Conservation (phyloP, 2,888 invertebrate species). For the Lacanobia wlatinum region DNA sequence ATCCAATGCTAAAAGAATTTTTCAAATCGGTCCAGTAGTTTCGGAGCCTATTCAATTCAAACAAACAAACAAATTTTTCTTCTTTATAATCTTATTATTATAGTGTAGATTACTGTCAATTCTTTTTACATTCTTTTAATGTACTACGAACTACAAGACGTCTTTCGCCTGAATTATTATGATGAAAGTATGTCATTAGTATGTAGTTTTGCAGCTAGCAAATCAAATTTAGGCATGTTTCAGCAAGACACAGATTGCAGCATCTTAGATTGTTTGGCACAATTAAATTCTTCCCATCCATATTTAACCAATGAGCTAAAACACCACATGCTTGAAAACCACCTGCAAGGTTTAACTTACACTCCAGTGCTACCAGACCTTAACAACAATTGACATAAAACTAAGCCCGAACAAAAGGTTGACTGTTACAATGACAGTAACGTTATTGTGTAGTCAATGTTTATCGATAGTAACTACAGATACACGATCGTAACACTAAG, state of each 20-base stretch:
- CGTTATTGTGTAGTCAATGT: constrained; percentile 71
- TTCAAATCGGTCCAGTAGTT: too few species aligned
- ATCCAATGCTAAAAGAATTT: too few species aligned
- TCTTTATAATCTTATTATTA: too few species aligned
- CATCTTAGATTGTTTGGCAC: background rate
- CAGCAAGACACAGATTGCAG: background rate
- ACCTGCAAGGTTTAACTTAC: constrained; percentile 7
- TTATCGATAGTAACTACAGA: constrained; percentile 68
- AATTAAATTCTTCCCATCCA: too few species aligned
- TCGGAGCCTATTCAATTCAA: too few species aligned
- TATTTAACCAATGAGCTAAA: too few species aligned
- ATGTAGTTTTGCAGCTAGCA: background rate
- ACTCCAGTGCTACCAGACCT: constrained; percentile 33
- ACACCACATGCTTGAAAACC: background rate
- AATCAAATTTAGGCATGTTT: background rate
- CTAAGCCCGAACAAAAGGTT: constrained; percentile 58
- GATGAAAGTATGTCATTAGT: background rate
- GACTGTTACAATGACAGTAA: constrained; percentile 70
- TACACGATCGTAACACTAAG: constrained; percentile 75
- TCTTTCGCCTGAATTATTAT: too few species aligned
- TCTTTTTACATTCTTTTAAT: too few species aligned
- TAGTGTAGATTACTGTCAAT: too few species aligned
- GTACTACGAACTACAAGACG: too few species aligned
- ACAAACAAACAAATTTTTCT: too few species aligned
- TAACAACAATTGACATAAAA: constrained; percentile 42